Percentiles rank a stretch among this genome's conserved stretches.
Conservation (phyloP, 2,888 invertebrate genomes). For the Drosophila quasianomalipes region DNA sequence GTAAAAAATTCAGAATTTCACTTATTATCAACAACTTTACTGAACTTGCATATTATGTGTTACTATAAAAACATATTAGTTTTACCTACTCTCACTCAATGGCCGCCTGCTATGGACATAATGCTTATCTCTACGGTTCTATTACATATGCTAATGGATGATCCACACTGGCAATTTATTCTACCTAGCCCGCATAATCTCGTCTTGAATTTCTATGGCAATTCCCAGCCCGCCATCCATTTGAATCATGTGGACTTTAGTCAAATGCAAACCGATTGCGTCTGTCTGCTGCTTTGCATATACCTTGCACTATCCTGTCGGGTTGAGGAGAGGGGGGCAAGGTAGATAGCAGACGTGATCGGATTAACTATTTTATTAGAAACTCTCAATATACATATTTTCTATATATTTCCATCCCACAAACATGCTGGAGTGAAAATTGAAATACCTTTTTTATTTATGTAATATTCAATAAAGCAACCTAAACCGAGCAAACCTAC, state of each 20-base stretch:
- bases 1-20: background rate
- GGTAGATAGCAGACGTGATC: constrained; percentile 65
- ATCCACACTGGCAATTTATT: constrained; percentile 29
- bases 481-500: constrained; percentile 16
- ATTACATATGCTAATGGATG: constrained; percentile 57
- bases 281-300: constrained; percentile 67
- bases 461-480: constrained; percentile 66
- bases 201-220: constrained; percentile 2
- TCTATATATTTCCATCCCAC: background rate
- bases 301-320: constrained; percentile 61
- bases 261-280: constrained; percentile 25
- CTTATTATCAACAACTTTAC: background rate
- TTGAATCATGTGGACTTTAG: constrained; percentile 6
- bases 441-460: constrained; percentile 78
- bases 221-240: background rate
- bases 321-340: background rate
- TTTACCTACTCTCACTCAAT: background rate
- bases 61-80: background rate
- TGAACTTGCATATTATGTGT: background rate
- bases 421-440: constrained; percentile 57
- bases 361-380: constrained; percentile 80
- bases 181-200: constrained; percentile 12
- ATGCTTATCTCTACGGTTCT: background rate
- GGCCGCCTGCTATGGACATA: background rate
- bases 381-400: constrained; percentile 44